Evolutionary conservation across 2,888 invertebrate genomes (phyloP).

Genomic region (Lepidocyrtoides sp.): DNA sequence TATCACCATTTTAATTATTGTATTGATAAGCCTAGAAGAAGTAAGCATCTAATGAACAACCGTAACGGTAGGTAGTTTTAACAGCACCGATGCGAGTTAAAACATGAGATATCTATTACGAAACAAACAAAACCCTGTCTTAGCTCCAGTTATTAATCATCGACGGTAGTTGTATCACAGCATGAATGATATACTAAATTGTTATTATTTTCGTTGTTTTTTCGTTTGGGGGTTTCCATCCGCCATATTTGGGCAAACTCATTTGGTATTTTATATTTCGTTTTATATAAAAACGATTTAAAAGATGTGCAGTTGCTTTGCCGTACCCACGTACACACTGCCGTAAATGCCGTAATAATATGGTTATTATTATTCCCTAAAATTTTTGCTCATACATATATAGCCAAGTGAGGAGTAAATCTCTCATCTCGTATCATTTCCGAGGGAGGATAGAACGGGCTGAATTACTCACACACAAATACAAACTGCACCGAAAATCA

Average conservation of each 20-base stretch:
- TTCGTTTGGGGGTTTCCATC: constrained; percentile 35
- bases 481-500: not conserved
- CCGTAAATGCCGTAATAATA: no score
- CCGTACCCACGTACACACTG: not conserved
- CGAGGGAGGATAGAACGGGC: constrained; percentile 1
- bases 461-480: not conserved
- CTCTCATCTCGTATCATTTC: not conserved
- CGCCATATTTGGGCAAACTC: not conserved
- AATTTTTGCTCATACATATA: not conserved
- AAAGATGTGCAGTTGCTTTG: not conserved
- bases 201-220: not conserved
- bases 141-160: no score
- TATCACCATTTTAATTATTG: not conserved
- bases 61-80: not conserved
- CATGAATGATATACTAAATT: no score
- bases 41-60: no score
- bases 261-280: not conserved
- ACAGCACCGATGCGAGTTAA: no score
- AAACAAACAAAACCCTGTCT: no score
- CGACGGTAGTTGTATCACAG: no score
- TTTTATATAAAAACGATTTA: not conserved
- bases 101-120: no score
- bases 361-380: no score
- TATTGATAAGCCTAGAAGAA: not conserved
- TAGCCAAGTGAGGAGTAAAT: not conserved